phyloP scores from a whole-genome alignment of 2,888 invertebrate species.

The Trichogramma evanescens region DNA sequence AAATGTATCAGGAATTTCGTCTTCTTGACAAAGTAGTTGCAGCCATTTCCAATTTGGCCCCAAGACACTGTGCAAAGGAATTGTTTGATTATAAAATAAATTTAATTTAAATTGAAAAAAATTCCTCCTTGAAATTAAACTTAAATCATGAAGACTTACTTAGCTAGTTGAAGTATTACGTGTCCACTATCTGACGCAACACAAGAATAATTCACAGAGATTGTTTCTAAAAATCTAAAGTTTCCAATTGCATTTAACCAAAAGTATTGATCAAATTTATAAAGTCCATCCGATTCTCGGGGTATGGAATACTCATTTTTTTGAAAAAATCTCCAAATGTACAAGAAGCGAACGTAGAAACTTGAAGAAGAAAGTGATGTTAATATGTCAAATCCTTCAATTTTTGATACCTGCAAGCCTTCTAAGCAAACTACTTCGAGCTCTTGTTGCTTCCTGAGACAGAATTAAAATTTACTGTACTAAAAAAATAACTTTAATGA shows the following conservation, averaged over 20 bases:
- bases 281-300: background rate
- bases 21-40: constrained; percentile 9
- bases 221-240: background rate
- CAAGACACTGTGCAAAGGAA: background rate
- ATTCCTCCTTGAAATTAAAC: no score
- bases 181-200: constrained; percentile 9
- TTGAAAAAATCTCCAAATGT: constrained; percentile 8
- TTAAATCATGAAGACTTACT: background rate
- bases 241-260: background rate
- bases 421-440: constrained; percentile 10
- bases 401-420: constrained; percentile 1
- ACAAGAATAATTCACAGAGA: constrained; percentile 9
- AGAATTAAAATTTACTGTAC: background rate
- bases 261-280: background rate
- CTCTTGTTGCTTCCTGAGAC: constrained; percentile 3
- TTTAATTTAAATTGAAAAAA: no score
- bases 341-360: constrained; percentile 4
- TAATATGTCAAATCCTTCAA: constrained; percentile 2
- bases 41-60: constrained; percentile 1
- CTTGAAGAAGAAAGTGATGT: constrained; percentile 1
- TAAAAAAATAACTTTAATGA: background rate
- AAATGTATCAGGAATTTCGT: background rate
- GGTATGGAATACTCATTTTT: background rate
- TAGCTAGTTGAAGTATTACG: constrained; percentile 1
- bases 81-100: background rate